Base-by-base conservation (phyloP, 2,797 vertebrate genomes). In the Myotis findleyi region DNA sequence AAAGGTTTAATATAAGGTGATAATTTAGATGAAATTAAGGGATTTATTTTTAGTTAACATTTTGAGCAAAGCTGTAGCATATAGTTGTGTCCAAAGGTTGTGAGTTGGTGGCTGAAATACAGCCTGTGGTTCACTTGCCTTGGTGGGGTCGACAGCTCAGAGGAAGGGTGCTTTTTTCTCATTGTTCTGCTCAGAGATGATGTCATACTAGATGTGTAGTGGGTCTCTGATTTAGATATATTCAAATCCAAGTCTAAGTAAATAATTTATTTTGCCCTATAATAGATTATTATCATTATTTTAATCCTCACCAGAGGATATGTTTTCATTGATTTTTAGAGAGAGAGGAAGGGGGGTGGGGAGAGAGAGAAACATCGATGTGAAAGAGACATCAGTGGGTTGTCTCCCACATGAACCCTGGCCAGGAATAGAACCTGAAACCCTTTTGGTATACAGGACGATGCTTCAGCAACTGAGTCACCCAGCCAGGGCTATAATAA, bases 1-100 rank as follows among this genome's bases (percentile, higher is more conserved):
- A 79, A 59, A 80, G 30, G 33, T 81, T 44, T 87, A 77, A 57
- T 69, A 10, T 85, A 73, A 86, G 17, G n/a, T 55, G 62, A 64
- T 51, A 6, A 53, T 72, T 87, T 73, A 30, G 41, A 51, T 87
- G 41, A 51, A 75, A 51, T 73, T 33, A 72, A 87, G 87, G 33
- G 44, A 87, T 87, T 81, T 91, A 49, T 68, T 81, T 93, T 87
- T 53, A 23, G 16, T 73, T 64, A 81, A 80, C 21, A 44, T 62
- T 53, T 17, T 69, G 13, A 69, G 41, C 16, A 79, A 27, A 30
- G 25, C n/a, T 64, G 3, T 44, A 81, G 21, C 66, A 62, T 80
- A 23, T 73, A 44, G 23, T 82, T 47, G 36, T 81, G 12, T 81
- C 47, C 47, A 36, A 17, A 23, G 11, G 27, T 81, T 88, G 5